Percentiles rank a stretch among this genome's conserved stretches.
These are phyloP conservation scores for Planococcus citri DNA, from an alignment of 1,140 invertebrate species.

Conservation along the genomic window DNA sequence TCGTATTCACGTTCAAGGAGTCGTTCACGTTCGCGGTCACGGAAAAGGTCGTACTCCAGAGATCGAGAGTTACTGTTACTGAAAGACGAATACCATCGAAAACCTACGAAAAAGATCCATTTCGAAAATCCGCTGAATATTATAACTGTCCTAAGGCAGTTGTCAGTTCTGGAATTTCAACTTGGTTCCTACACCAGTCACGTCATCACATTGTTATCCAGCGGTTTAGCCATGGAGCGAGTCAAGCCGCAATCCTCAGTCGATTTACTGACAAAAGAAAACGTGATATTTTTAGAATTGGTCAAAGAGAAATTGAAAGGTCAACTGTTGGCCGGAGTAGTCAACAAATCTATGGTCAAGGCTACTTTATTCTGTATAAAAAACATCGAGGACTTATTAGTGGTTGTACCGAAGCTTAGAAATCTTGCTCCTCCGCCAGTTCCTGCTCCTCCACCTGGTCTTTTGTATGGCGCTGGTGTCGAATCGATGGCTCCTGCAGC, in stretches of 20 bases:
- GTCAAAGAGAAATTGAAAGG: constrained; percentile 74
- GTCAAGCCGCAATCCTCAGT: constrained; percentile 54
- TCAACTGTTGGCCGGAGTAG: constrained; percentile 58
- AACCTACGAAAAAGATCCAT: constrained; percentile 23
- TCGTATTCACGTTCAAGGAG: background rate
- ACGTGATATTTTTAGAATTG: constrained; percentile 63
- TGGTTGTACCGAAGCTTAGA: constrained; percentile 26
- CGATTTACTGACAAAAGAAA: constrained; percentile 51
- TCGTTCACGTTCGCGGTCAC: background rate
- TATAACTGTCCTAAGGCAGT: constrained; percentile 53
- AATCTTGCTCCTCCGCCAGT: constrained; percentile 8
- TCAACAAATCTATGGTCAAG: constrained; percentile 46
- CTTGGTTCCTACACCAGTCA: constrained; percentile 65
- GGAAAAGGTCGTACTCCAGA: constrained; percentile 12
- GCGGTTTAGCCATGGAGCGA: constrained; percentile 63
- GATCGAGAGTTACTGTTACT: background rate
- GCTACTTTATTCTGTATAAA: constrained; percentile 44
- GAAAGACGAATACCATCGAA: constrained; percentile 12
- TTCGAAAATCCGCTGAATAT: constrained; percentile 32
- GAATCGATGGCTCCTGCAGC: background rate
- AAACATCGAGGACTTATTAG: constrained; percentile 29
- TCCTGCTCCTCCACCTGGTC: background rate
- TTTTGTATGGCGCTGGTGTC: background rate
- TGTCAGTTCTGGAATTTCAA: constrained; percentile 66
- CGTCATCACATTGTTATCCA: constrained; percentile 55